Conservation (phyloP, 2,797 vertebrate species). For the Luscinia megarhynchos region DNA sequence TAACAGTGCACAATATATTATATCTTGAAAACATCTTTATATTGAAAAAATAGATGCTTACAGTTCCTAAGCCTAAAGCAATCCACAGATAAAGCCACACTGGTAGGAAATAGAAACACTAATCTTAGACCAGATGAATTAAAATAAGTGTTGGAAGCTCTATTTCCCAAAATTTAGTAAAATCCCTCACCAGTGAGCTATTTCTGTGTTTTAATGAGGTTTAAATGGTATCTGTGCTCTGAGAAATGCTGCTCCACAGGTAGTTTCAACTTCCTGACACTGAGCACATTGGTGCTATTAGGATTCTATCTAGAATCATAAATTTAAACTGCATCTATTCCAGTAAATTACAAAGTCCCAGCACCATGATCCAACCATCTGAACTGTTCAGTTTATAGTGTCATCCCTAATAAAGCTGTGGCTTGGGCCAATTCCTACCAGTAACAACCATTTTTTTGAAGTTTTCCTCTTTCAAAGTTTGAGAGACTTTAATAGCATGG, state of each 20-base stretch:
- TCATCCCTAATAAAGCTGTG: background rate
- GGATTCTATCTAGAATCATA: background rate
- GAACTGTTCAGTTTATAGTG: background rate
- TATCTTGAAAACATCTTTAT: background rate
- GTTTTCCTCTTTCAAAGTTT: background rate
- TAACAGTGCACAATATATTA: background rate
- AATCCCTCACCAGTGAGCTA: background rate
- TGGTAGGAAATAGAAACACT: background rate
- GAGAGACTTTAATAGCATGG: background rate
- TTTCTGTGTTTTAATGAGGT: constrained; percentile 22
- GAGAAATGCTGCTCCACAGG: background rate
- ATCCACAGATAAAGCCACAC: background rate
- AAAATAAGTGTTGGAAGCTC: background rate
- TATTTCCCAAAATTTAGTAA: background rate
- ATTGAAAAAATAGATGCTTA: background rate
- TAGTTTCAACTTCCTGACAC: background rate
- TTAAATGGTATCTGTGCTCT: constrained; percentile 6
- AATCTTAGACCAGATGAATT: background rate
- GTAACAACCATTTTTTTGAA: background rate
- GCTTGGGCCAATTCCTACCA: background rate
- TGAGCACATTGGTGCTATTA: background rate
- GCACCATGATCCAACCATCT: background rate
- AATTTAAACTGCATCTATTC: background rate
- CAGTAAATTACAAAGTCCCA: constrained; percentile 1
- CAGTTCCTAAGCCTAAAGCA: background rate